Conservation (phyloP, 2,888 invertebrate genomes). For the Nasonia oneida region DNA sequence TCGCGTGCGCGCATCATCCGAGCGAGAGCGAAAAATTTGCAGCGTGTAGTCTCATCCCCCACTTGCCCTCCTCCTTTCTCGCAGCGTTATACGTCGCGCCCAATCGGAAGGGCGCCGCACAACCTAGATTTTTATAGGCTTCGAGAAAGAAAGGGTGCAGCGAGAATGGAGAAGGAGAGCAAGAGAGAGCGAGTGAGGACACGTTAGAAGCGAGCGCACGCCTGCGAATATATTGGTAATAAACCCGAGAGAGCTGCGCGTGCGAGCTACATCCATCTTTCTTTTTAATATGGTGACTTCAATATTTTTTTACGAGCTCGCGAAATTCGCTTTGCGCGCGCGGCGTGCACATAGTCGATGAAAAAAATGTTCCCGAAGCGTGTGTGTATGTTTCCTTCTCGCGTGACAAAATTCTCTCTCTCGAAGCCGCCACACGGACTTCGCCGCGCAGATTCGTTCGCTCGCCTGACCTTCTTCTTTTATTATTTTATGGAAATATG, state of each 20-base stretch:
- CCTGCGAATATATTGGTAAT: conserved; percentile 60
- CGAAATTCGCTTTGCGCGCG: conserved; percentile 55
- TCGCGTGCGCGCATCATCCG: conserved; percentile 14
- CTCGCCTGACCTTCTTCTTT: conserved; percentile 24
- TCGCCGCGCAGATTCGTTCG: conserved; percentile 21
- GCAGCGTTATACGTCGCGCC: background rate
- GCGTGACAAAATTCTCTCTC: conserved; percentile 36
- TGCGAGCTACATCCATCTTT: conserved; percentile 53
- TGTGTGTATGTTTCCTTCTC: background rate
- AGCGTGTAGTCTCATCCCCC: background rate
- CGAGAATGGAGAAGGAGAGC: conserved; percentile 6
- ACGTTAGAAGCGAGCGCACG: conserved; percentile 36
- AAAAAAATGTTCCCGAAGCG: conserved; percentile 23
- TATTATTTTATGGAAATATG: conserved; percentile 54
- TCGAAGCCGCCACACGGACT: conserved; percentile 28
- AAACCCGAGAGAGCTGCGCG: conserved; percentile 41
- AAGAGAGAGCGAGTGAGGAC: conserved; percentile 11
- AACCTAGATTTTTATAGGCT: conserved; percentile 40
- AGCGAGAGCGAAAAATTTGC: conserved; percentile 29
- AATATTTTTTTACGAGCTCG: conserved; percentile 61
- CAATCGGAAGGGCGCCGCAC: conserved; percentile 20
- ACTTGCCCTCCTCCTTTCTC: background rate
- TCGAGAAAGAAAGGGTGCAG: background rate
- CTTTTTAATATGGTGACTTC: conserved; percentile 61
- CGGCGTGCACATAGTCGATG: background rate